Base-by-base conservation (phyloP, 2,888 invertebrate species). In the Caenorhabditis sp. region DNA sequence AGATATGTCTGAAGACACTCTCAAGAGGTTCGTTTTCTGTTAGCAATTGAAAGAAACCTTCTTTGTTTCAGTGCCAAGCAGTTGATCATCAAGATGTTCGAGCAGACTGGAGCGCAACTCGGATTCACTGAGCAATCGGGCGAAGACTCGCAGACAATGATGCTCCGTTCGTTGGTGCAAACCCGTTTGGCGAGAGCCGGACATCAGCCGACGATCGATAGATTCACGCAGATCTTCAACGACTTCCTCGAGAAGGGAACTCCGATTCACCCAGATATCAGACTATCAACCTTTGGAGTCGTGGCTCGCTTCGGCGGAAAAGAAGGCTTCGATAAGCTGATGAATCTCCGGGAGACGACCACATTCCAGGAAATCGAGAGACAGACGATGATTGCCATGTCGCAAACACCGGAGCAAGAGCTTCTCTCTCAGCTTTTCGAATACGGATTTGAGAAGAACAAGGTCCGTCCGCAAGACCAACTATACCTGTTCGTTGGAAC, bases 401-500 rank as follows among this genome's bases (percentile, higher is more conserved):
- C 79, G 0, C 85, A 85, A 66, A 78, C 81, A 2, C 65, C 76
- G 6, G 79, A 81, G 15, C 35, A 62, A 8, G 46, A 76, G 2
- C 52, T 73, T 9, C 71, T 85, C 15, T 75, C 81, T 5, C 58
- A 79, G 13, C 72, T 85, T 35, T 88, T 84, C 72, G 78, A 85
- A 7, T 87, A 85, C 46, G 85, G 83, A 11, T 71, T 87, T 55
- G 75, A 71, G 35, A 39, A 83, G 77, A 77, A 74, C 59, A 88
- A 87, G 61, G 82, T 88, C n/a, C 82, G 86, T 11, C 58, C 82
- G 32, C 88, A 88, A 52, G 87, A 87, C 65, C 74, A 83, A 27
- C 43, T 76, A 32, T 70, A 79, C 41, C 48, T 85, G 11, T 80
- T 84, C 56, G 50, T 83, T 13, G 79, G 81, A 35, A 70, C 80